Evolutionary conservation across 1,140 invertebrate genomes (phyloP).

Genomic region (Acromyrmex echinatior): DNA sequence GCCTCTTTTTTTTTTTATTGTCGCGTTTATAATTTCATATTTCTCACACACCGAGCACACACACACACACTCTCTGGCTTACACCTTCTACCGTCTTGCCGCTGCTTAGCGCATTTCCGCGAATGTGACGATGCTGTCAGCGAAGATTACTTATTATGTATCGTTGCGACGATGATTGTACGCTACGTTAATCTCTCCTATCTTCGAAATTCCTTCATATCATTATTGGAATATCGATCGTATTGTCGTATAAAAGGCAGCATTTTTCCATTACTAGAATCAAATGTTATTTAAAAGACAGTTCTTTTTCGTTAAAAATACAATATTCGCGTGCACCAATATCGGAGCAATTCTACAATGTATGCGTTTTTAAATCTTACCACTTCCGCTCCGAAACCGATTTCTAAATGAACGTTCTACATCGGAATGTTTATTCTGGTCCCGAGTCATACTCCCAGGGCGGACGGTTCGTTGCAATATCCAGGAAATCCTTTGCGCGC

Average conservation of each 20-base stretch:
- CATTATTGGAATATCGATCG: not conserved
- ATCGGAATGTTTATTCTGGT: constrained; percentile 55
- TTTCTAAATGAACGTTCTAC: constrained; percentile 55
- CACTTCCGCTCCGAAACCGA: constrained; percentile 46
- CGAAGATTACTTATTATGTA: constrained; percentile 10
- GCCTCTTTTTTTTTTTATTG: constrained; percentile 55
- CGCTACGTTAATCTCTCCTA: not conserved
- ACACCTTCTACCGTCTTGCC: not conserved
- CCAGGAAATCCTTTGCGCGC: constrained; percentile 75
- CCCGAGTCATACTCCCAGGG: constrained; percentile 53
- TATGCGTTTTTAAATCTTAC: constrained; percentile 38
- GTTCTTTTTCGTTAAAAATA: constrained; percentile 2
- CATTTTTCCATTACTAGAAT: not conserved
- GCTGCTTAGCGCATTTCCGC: constrained; percentile 3
- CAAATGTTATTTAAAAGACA: not conserved
- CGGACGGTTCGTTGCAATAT: constrained; percentile 57
- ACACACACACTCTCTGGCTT: not conserved
- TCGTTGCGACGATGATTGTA: not conserved
- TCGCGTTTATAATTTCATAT: constrained; percentile 24
- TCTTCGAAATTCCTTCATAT: not conserved
- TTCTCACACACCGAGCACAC: constrained; percentile 39
- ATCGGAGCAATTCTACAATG: not conserved
- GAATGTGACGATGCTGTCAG: not conserved
- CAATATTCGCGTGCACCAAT: constrained; percentile 10
- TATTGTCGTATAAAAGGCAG: not conserved